Base-by-base conservation (phyloP, 2,113 vertebrate species). In the Callospermophilus lateralis region DNA sequence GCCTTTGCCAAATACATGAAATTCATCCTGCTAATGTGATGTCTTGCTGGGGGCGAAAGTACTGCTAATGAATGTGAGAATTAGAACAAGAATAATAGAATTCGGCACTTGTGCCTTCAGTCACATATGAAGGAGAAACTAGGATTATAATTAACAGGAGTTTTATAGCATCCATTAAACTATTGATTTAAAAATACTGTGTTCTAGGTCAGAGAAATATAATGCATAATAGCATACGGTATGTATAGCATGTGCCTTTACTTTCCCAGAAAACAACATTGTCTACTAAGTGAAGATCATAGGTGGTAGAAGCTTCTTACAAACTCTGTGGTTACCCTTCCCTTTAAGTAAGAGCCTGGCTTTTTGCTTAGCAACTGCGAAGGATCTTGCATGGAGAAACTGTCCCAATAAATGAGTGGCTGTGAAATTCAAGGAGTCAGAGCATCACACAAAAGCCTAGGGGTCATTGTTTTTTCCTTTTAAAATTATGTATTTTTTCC, bases 61-160 rank as follows among this genome's bases (percentile, higher is more conserved):
- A 9, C 42, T 92, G 12, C 84, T 93, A 77, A 77, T 61, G 51
- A 72, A 34, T 48, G 19, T 92, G 55, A 79, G n/a, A 87, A 87
- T 74, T 73, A 65, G 26, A 87, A 58, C 22, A 67, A 26, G 2
- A 39, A 10, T 11, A 55, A 55, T n/a, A 15, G n/a, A 76, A n/a
- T 61, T n/a, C 30, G 8, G 4, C 30, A 16, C 10, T 61, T 73
- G 10, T n/a, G 24, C 32, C 58, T 90, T 92, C 37, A 63, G 2
- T 61, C 26, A 3, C 32, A 1, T 42, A 19, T 20, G 17, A 61
- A 37, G 26, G 26, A 53, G 20, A 51, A 84, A 78, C 9, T 9
- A 37, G 70, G 1, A 58, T 37, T 80, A 20, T 70, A 42, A 28
- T 74, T 30, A 34, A 16, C 16, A 11, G 0, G 30, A 84, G 13